These are phyloP conservation scores for Mellilla xanthometata DNA, from an alignment of 2,888 invertebrate species.

Conservation along the genomic window DNA sequence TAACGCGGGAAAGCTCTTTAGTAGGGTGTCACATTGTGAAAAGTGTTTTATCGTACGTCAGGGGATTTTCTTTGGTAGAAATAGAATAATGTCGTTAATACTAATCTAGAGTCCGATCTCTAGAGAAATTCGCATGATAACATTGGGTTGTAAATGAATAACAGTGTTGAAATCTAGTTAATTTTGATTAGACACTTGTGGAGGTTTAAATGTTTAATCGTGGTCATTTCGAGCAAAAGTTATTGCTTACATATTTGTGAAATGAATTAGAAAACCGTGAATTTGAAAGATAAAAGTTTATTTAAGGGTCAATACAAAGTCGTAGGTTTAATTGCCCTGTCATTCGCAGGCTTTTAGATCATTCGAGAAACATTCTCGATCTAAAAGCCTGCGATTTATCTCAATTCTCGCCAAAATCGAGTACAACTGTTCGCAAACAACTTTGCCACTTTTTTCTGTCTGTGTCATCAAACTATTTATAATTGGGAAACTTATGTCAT, in stretches of 20 bases:
- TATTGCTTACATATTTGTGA: no score
- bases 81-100: constrained; percentile 31
- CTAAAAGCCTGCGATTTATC: no score
- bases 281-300: no score
- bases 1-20: constrained; percentile 61
- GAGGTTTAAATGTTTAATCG: no score
- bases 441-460: constrained; percentile 45
- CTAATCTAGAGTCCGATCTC: constrained; percentile 27
- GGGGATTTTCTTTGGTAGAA: constrained; percentile 39
- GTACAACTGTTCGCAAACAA: constrained; percentile 3
- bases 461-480: constrained; percentile 67
- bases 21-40: constrained; percentile 51
- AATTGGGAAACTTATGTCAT: constrained; percentile 79
- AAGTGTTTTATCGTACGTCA: constrained; percentile 49
- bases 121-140: constrained; percentile 18
- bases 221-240: no score
- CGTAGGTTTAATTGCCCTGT: no score
- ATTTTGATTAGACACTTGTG: not conserved
- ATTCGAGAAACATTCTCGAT: no score
- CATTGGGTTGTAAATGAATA: constrained; percentile 1
- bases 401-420: constrained; percentile 5
- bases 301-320: no score
- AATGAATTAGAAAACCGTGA: no score
- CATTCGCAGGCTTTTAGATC: no score
- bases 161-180: not conserved